Base-by-base conservation (phyloP, 2,888 invertebrate genomes). In the Alviniconcha strummeri region DNA sequence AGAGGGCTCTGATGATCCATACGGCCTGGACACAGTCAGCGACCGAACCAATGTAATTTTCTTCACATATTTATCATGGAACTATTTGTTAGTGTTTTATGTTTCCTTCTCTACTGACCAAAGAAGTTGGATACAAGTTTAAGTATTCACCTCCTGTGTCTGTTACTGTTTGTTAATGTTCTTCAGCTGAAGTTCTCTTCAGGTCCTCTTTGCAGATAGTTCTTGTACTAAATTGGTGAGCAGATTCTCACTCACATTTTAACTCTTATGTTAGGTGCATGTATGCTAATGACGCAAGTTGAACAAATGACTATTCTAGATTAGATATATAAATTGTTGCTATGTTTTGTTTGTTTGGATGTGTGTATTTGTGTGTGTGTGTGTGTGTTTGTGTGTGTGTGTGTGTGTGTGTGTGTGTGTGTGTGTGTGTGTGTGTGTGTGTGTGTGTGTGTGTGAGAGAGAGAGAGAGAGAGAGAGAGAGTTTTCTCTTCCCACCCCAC, bases 11-110 rank as follows among this genome's bases (percentile, higher is more conserved):
- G 76, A 77, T n/a, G 77, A 82, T 56, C 77, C 19, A 19, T 60
- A 57, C n/a, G 64, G 36, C 6, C 6, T n/a, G 5, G 82, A 82
- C 82, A 67, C 55, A 69, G 69, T 69, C 15, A 55, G 9, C 17
- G 82, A 82, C n/a, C 64, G 67, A 0, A 76, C 77, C 52, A 82
- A 82, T 69, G 82, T 82, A 54, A 11, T 36, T 36, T 36, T 36
- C 36, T 36, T 36, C 36, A 36, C 36, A 36, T 36, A 36, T 36
- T 36, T 67, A 67, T 67, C 15, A 77, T 7, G 5, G 15, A 5
- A 6, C 15, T 17, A 15, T 55, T 54, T 72, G 9, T 71, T 17
- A 17, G 5, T n/a, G 15, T n/a, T 71, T 71, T n/a, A 4, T 64
- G 9, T 15, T 64, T 64, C 19, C 19, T 71, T 55, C 54, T 75